Evolutionary conservation across 1,140 invertebrate genomes (phyloP), one percentile per base, ranked within the genome.

Genomic region (Aphelinus certus): DNA sequence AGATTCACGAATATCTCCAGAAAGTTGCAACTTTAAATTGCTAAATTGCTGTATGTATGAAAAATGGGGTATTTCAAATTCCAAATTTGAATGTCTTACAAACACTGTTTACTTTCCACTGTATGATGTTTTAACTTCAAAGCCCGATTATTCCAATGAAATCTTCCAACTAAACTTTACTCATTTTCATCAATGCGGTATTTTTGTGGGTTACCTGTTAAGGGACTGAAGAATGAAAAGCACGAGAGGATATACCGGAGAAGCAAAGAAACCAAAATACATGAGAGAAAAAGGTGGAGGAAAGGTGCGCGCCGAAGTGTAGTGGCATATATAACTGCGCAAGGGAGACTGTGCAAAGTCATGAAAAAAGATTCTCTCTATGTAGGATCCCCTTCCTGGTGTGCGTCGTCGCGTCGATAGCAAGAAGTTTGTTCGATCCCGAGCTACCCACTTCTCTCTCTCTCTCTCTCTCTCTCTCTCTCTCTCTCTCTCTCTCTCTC

Each of bases 341-440:
- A 26, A 78, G 26, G 43, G 43, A 71, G 60, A 55, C 45, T 26
- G 26, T 65, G 60, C 26, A 26, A 26, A 76, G 72, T 47, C 58
- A 26, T 56, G 3, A 4, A 75, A 51, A 64, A 69, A 62, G n/a
- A 64, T 63, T 68, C 51, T 62, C 57, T 58, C 7, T 63, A 26
- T 26, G 26, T 26, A 26, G 26, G 26, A 26, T 63, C 2, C 57
- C 60, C 53, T 45, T 71, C 68, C 63, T 63, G 51, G 26, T 43
- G 7, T 69, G 42, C 46, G 55, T 56, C 63, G n/a, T 47, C 58
- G 43, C 26, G 43, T 68, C 60, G 77, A 72, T 72, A 65, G 56
- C 57, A 49, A 73, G 70, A 51, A 43, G 70, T 72, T 76, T 68
- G 77, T 75, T 61, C 70, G 73, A 62, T 75, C 56, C 49, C 62